phyloP scores from a whole-genome alignment of 2,113 vertebrate species.

The Triplophysa siluroides region DNA sequence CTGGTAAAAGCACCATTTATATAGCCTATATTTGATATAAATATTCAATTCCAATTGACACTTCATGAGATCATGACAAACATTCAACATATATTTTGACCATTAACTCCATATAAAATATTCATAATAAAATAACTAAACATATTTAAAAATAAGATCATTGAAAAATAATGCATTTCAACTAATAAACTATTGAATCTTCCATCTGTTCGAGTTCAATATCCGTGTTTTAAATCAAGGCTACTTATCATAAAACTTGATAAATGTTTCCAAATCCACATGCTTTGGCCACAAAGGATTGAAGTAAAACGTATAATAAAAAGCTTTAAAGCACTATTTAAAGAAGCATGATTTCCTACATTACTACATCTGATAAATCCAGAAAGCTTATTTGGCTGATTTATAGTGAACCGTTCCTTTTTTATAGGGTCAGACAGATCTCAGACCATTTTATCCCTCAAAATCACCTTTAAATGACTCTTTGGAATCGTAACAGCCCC shows the following conservation, averaged over 20 bases:
- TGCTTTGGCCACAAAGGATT: not conserved
- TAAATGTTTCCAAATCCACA: not conserved
- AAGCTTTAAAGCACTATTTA: not conserved
- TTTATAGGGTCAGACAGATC: constrained; percentile 61
- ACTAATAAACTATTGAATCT: constrained; percentile 13
- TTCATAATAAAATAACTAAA: too few relatives aligned
- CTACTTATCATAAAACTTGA: not conserved
- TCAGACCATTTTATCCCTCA: constrained; percentile 58
- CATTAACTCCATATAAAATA: too few relatives aligned
- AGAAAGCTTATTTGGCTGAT: constrained; percentile 11
- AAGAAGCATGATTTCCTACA: constrained; percentile 1
- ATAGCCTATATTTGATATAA: too few relatives aligned
- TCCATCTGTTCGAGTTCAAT: not conserved
- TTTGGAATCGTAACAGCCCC: constrained; percentile 63
- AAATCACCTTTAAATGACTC: constrained; percentile 68
- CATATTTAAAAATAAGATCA: too few relatives aligned
- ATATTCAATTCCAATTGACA: too few relatives aligned
- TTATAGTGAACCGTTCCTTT: constrained; percentile 44
- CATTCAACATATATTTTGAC: too few relatives aligned
- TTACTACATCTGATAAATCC: constrained; percentile 11
- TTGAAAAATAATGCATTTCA: too few relatives aligned
- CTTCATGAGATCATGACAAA: too few relatives aligned
- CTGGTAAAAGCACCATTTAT: too few relatives aligned
- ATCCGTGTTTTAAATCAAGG: not conserved
- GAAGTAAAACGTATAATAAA: too few relatives aligned